These are phyloP conservation scores for Thalassoma bifasciatum DNA, from an alignment of 2,113 vertebrate genomes.

Conservation along the genomic window DNA sequence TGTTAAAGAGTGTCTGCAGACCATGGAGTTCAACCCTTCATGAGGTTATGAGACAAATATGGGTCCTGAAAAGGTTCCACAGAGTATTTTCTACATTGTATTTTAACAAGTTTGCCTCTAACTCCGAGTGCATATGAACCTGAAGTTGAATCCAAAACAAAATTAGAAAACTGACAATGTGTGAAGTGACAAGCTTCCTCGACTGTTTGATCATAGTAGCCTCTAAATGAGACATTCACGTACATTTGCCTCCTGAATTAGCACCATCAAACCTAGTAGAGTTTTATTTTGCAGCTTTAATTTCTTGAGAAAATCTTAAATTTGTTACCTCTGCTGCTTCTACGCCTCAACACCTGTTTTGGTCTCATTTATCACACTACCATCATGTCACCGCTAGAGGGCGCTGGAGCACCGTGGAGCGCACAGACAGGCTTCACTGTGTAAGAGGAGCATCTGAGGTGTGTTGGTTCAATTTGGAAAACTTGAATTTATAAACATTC, in stretches of 20 bases:
- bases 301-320: background rate
- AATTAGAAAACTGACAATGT: background rate
- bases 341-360: background rate
- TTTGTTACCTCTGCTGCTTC: background rate
- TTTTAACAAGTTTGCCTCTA: too few species aligned
- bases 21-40: too few species aligned
- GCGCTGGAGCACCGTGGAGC: conserved; percentile 48
- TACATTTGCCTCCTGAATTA: too few species aligned
- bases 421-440: background rate
- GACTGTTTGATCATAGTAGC: too few species aligned
- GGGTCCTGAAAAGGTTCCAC: background rate
- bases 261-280: too few species aligned
- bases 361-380: background rate
- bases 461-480: conserved; percentile 17
- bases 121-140: too few species aligned
- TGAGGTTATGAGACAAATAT: background rate
- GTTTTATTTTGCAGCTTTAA: background rate
- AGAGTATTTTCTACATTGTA: too few species aligned
- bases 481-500: conserved; percentile 14
- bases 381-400: conserved; percentile 50
- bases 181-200: too few species aligned
- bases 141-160: too few species aligned
- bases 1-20: background rate
- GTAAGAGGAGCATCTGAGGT: background rate
- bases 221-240: too few species aligned